phyloP scores from a whole-genome alignment of 2,113 vertebrate genomes.

The Girardinichthys multiradiatus region DNA sequence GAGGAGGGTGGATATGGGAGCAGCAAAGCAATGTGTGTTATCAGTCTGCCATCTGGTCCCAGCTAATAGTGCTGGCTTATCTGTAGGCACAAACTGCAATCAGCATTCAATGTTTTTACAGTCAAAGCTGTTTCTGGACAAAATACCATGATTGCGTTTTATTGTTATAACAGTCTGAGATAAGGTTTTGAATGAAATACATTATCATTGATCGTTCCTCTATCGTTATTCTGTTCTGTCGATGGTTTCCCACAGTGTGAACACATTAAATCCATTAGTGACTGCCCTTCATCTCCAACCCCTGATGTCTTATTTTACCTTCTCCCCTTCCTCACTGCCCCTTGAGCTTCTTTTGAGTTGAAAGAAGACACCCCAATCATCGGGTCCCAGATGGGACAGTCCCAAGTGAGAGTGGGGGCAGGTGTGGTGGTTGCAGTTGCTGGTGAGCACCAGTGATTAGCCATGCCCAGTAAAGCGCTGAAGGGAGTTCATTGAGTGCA shows the following conservation, averaged over 20 bases:
- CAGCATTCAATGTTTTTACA: constrained; percentile 30
- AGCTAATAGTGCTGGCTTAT: constrained; percentile 59
- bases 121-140: constrained; percentile 12
- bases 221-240: not conserved
- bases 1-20: constrained; percentile 54
- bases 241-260: constrained; percentile 11
- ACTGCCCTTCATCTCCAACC: not conserved
- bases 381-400: constrained; percentile 90
- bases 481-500: constrained; percentile 81
- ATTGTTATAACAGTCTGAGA: not conserved
- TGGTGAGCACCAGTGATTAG: constrained; percentile 92
- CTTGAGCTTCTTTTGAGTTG: constrained; percentile 80
- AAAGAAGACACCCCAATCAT: constrained; percentile 82
- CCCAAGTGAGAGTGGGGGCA: constrained; percentile 82
- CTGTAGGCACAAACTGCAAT: constrained; percentile 42
- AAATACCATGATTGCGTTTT: not conserved
- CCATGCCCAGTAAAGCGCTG: constrained; percentile 80
- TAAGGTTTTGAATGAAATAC: not conserved
- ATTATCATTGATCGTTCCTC: not conserved
- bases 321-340: constrained; percentile 16
- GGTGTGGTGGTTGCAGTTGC: constrained; percentile 83
- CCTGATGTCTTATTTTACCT: constrained; percentile 34
- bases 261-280: not conserved
- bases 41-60: constrained; percentile 63
- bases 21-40: constrained; percentile 60